Base-by-base conservation (phyloP, 2,888 invertebrate species). In the Drosophila picticornis region DNA sequence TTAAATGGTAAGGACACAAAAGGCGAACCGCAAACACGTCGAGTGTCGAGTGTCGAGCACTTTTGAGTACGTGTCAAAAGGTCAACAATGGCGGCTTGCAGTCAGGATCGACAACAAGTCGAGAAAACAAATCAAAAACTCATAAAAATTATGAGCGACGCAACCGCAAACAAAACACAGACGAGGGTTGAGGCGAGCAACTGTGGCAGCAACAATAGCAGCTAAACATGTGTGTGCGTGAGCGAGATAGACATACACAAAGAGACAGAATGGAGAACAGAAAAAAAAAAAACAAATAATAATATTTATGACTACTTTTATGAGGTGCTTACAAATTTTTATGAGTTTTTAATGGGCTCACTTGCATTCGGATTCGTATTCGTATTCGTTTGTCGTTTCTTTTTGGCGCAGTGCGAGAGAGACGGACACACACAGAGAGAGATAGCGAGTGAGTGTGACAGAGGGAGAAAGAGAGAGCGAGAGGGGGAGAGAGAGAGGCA, bases 291-390 rank as follows among this genome's bases (percentile, higher is more conserved):
- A 75, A 76, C 58, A 76, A 89, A 81, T 83, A 91, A 91, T 89
- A 91, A 90, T 91, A 93, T 92, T 92, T 93, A 93, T 93, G 93
- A 92, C 92, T 91, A 91, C 90, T 92, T 93, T 93, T 93, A 93
- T 93, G 93, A 93, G 92, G 93, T 93, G 93, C 90, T 92, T 93
- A 93, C 93, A 93, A 93, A 92, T 93, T 93, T 93, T 93, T 93
- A 93, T 91, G 93, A 91, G 89, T 91, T 93, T 93, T 93, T 93
- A 93, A 93, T 93, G 92, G 92, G 88, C 86, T 58, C 79, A 79
- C 67, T 73, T 74, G 81, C 75, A 75, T 65, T 77, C 59, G 72
- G 76, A 75, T 79, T 72, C 68, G 70, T 66, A 75, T 65, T 77
- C 59, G 72, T 77, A 73, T 79, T 72, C 68, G 71, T 64, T 56